phyloP scores from a whole-genome alignment of 2,797 vertebrate genomes.

The Leuciscus waleckii region DNA sequence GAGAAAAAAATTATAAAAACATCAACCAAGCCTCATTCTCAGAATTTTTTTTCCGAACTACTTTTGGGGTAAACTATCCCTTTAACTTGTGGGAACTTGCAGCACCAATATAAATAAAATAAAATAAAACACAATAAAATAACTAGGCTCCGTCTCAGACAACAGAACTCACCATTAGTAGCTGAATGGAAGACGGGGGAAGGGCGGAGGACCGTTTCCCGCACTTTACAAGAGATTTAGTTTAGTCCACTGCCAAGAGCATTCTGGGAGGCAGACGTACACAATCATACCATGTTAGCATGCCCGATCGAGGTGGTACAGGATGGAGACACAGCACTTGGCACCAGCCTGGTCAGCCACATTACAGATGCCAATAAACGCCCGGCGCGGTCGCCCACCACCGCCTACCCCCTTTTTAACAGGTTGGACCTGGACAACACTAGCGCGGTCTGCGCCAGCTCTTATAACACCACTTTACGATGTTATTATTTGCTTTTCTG shows the following conservation, averaged over 20 bases:
- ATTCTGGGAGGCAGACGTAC: slow-evolving; percentile 35
- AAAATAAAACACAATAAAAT: not conserved
- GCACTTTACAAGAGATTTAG: slow-evolving; percentile 36
- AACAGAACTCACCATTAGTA: slow-evolving; percentile 19
- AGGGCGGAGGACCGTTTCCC: not conserved
- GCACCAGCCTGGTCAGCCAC: slow-evolving; percentile 40
- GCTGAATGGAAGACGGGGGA: slow-evolving; percentile 15
- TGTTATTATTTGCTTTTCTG: slow-evolving; percentile 63
- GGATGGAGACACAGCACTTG: slow-evolving; percentile 52
- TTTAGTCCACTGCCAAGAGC: not conserved
- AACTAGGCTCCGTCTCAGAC: not conserved
- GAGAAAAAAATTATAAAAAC: too few species aligned
- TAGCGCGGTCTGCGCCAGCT: slow-evolving; percentile 35
- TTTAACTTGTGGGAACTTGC: not conserved
- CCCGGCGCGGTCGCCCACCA: slow-evolving; percentile 22
- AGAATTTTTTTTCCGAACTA: not conserved
- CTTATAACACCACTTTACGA: slow-evolving; percentile 58
- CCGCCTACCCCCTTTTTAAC: slow-evolving; percentile 50
- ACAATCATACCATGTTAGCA: slow-evolving; percentile 43
- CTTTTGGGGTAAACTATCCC: not conserved
- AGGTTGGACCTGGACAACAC: slow-evolving; percentile 41
- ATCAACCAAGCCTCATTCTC: not conserved
- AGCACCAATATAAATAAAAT: not conserved
- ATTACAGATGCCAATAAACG: slow-evolving; percentile 58
- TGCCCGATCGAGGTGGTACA: slow-evolving; percentile 40